Base-by-base conservation (phyloP, 2,888 invertebrate genomes). In the Ophion obscuratus region DNA sequence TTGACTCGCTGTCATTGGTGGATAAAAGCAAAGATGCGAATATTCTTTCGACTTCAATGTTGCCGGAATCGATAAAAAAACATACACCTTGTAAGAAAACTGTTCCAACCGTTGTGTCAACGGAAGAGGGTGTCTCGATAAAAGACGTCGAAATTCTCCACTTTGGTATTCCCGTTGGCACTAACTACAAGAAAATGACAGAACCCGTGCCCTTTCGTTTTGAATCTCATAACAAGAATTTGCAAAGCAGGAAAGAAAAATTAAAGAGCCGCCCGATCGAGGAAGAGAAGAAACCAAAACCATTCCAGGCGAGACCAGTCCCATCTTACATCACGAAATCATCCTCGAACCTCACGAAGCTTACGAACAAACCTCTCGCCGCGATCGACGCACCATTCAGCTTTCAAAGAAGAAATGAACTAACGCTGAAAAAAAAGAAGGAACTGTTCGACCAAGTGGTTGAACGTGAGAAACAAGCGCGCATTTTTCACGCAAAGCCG, bases 401-500 rank as follows among this genome's bases (percentile, higher is more conserved):
- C 87, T 97, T 97, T 94, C 96, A 96, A 83, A 94, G 95, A 79
- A 93, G 96, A 17, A 95, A 97, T 92, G 96, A 95, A 90, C 94
- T 95, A 81, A 89, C 95, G 40, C 94, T 95, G 75, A 94, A 94
- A 64, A 95, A 95, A 80, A 96, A 95, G 87, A 96, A 97, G 87
- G 95, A 96, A 89, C 95, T 95, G 88, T 95, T 97, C 10, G 95
- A 95, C 87, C 95, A 95, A 87, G 94, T 95, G 83, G 91, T 96
- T 27, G 96, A 96, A 87, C 95, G 96, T 84, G 95, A 95, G 85
- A 96, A 95, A 89, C 95, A 96, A 91, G 95, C 95, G 0, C 94
- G 95, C 0, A 95, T 95, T 88, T 97, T 97, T 90, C 96, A 96
- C 92, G 97, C 97, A 0, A 96, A 96, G 74, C 97, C 97, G 0